Base-by-base conservation (phyloP, 2,888 invertebrate genomes). In the Aleiodes alternator region DNA sequence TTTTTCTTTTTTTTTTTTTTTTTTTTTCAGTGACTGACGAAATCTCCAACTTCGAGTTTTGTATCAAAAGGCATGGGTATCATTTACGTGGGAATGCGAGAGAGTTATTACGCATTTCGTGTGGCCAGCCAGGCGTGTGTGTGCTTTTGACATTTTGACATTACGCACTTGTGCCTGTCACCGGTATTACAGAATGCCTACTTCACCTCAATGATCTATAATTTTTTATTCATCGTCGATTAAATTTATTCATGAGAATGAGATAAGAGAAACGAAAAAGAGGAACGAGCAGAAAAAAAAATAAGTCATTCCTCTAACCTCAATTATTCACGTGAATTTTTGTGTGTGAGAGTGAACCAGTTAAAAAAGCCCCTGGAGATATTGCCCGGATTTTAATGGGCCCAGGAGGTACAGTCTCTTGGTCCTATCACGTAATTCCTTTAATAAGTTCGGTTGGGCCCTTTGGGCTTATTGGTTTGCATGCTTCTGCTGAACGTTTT, bases 71-170 rank as follows among this genome's bases (percentile, higher is more conserved):
- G 4, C 14, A 74, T 76, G 75, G 75, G 77, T 75, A 79, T 80
- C 80, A 83, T 79, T 83, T 79, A 80, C 69, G 79, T 76, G 78
- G 70, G 80, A 80, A 76, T 70, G 79, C 48, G 9, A 31, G 59
- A 59, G 64, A 64, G 48, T 43, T 64, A 64, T 64, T 51, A 72
- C 76, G 69, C 76, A 81, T 79, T 83, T 85, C 79, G 80, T 76
- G 73, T 79, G 80, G 56, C 61, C 81, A 75, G 69, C 80, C 82
- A 81, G 83, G 82, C 81, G 83, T 82, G 81, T 23, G 23, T 78
- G 80, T 51, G 51, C 83, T 79, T 72, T 80, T 84, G 86, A 83
- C 84, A 85, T 83, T 85, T 84, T 85, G 85, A 86, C 86, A 83
- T 81, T 79, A 78, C 70, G 74, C 68, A 73, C 76, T 74, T 59